These are phyloP conservation scores for Coptodon bakossiorum DNA, from an alignment of 2,113 vertebrate species.

Conservation along the genomic window DNA sequence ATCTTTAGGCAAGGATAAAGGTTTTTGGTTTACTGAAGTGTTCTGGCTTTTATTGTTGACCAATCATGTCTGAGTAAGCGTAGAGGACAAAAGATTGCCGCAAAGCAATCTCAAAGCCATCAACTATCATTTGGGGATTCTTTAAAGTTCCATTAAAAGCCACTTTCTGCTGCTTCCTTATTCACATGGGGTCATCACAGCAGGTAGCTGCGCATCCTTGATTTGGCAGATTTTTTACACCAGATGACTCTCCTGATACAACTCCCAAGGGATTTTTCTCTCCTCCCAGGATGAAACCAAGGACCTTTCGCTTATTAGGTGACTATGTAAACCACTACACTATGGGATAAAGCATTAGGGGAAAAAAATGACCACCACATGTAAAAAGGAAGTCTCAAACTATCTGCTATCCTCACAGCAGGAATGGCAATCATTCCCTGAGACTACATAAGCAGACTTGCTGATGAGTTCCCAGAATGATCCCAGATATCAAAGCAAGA, in stretches of 20 bases:
- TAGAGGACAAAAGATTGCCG: neutral
- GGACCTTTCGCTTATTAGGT: neutral
- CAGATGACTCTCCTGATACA: neutral
- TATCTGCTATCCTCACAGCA: neutral
- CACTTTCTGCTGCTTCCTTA: neutral
- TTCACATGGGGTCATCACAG: neutral
- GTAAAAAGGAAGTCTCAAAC: neutral
- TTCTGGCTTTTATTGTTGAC: neutral
- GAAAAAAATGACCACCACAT: neutral
- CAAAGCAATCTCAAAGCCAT: neutral
- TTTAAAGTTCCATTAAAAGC: neutral
- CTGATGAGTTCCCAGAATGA: neutral
- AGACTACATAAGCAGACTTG: neutral
- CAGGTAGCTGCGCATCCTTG: neutral
- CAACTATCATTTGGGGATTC: neutral
- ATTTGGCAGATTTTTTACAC: neutral
- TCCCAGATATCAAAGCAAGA: neutral
- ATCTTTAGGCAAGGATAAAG: neutral
- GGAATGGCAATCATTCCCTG: neutral
- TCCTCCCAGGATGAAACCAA: neutral
- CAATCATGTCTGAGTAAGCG: neutral
- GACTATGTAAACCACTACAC: neutral
- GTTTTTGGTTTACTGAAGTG: neutral
- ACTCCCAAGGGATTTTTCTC: neutral
- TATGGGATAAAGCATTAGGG: neutral